Percentiles rank a stretch among this genome's conserved stretches.
Evolutionary conservation across 2,888 invertebrate species (phyloP).

Genomic region (Crepidodera aurea): DNA sequence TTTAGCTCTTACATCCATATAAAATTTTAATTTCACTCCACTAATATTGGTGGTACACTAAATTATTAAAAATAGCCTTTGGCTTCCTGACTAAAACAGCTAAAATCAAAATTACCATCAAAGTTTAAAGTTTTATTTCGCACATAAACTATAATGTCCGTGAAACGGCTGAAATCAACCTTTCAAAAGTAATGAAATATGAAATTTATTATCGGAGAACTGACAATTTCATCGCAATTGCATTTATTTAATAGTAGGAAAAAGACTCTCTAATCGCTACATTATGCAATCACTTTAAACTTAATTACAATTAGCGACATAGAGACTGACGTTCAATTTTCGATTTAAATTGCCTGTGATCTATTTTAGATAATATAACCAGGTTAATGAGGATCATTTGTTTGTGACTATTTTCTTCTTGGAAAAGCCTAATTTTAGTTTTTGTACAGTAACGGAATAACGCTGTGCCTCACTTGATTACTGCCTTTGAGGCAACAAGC

Average conservation of each 20-base stretch:
- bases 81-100: background rate
- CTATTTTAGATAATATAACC: background rate
- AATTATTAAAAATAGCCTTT: background rate
- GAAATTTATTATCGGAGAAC: background rate
- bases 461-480: too few relatives aligned
- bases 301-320: background rate
- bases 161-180: conserved; percentile 9
- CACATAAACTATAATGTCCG: conserved; percentile 2
- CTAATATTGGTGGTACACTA: background rate
- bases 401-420: background rate
- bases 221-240: conserved; percentile 1
- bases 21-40: too few relatives aligned
- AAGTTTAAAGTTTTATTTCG: conserved; percentile 9
- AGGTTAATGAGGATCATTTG: conserved; percentile 5
- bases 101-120: background rate
- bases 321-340: background rate
- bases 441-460: too few relatives aligned
- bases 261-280: background rate
- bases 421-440: too few relatives aligned
- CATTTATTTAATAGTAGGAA: conserved; percentile 7
- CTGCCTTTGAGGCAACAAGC: too few relatives aligned
- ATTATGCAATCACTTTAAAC: conserved; percentile 2
- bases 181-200: conserved; percentile 11
- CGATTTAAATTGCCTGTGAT: background rate
- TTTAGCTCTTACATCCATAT: too few relatives aligned